Percentiles rank a stretch among this genome's conserved stretches.
Conservation (phyloP, 2,888 invertebrate species). For the Drosophila leonis region DNA sequence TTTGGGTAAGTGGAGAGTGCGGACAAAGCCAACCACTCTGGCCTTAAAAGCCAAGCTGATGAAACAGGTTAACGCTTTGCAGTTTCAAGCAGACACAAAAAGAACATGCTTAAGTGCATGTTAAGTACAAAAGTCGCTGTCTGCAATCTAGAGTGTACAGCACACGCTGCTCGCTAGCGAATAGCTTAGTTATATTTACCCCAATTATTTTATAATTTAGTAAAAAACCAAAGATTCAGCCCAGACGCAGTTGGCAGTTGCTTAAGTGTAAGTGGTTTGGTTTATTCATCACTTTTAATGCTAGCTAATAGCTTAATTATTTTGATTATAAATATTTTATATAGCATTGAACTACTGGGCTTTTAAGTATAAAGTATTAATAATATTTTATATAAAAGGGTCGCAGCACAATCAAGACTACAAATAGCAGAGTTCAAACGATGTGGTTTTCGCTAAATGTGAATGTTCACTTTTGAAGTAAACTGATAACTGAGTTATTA, state of each 20-base stretch:
- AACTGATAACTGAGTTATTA: constrained; percentile 2
- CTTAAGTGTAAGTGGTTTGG: not conserved
- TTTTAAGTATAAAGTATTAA: too few relatives aligned
- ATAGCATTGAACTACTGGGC: too few relatives aligned
- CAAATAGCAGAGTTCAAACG: too few relatives aligned
- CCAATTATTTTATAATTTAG: not conserved
- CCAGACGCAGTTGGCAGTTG: not conserved
- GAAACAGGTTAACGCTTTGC: constrained; percentile 47
- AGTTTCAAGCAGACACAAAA: not conserved
- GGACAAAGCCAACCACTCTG: constrained; percentile 42
- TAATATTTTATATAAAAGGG: not conserved
- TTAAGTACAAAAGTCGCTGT: not conserved
- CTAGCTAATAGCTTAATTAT: not conserved
- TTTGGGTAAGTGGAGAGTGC: constrained; percentile 11
- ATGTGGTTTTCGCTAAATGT: not conserved
- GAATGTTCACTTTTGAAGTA: not conserved
- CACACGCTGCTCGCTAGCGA: too few relatives aligned
- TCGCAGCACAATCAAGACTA: too few relatives aligned
- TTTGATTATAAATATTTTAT: not conserved
- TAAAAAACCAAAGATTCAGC: not conserved
- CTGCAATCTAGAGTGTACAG: not conserved
- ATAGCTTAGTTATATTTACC: not conserved
- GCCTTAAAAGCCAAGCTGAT: constrained; percentile 53
- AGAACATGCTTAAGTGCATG: constrained; percentile 10
- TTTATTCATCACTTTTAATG: not conserved